phyloP scores from a whole-genome alignment of 2,888 invertebrate genomes.

The Metacarcinus magister region DNA sequence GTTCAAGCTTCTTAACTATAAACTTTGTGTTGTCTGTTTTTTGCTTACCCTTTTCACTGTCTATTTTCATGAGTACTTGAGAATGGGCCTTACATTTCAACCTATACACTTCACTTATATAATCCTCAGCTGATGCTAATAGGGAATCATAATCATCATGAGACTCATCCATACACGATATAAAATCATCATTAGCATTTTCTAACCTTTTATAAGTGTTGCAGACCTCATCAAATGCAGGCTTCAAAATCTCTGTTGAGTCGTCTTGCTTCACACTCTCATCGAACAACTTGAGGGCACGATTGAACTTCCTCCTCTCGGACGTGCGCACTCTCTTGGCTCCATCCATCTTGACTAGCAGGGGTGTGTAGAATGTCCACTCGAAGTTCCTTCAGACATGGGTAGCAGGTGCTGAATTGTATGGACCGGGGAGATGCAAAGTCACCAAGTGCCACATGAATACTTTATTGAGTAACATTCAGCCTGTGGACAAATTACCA shows the following conservation, averaged over 20 bases:
- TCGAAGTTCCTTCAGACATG: constrained; percentile 13
- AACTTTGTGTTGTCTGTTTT: constrained; percentile 48
- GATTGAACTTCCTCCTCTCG: not conserved
- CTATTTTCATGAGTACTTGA: constrained; percentile 52
- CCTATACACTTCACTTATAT: constrained; percentile 55
- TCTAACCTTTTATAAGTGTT: not conserved
- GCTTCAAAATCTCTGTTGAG: constrained; percentile 21
- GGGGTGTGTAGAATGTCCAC: constrained; percentile 20
- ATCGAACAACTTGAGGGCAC: constrained; percentile 17
- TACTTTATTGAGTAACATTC: too few relatives aligned
- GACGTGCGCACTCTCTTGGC: constrained; percentile 30
- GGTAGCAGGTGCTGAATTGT: constrained; percentile 17
- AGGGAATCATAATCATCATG: constrained; percentile 18
- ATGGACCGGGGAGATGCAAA: too few relatives aligned
- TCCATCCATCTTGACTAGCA: constrained; percentile 29
- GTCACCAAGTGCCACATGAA: too few relatives aligned
- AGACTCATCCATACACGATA: constrained; percentile 50
- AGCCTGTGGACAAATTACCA: too few relatives aligned
- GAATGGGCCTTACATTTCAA: constrained; percentile 60
- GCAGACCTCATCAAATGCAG: constrained; percentile 33
- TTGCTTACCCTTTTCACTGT: not conserved
- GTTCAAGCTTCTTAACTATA: constrained; percentile 56
- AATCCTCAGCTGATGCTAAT: constrained; percentile 52
- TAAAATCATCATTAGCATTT: constrained; percentile 61
- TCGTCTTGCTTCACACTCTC: constrained; percentile 36